Percentiles rank a stretch among this genome's conserved stretches.
Conservation (phyloP, 2,797 vertebrate species). For the Xerus rutilus region DNA sequence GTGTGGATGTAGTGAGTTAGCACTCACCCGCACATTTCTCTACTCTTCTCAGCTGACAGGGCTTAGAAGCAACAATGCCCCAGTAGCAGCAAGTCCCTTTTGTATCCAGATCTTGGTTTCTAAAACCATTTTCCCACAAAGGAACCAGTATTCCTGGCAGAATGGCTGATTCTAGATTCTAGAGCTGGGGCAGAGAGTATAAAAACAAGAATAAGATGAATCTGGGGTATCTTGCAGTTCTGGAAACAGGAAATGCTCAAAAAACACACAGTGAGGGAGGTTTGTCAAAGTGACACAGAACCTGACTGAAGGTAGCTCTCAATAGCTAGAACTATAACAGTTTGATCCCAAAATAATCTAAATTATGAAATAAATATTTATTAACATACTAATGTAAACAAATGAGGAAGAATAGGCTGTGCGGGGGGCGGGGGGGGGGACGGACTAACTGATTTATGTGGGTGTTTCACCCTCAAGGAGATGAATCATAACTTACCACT, state of each 20-base stretch:
- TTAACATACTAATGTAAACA: neutral
- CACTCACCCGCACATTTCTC: neutral
- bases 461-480: neutral
- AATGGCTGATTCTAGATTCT: neutral
- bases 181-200: neutral
- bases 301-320: neutral
- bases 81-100: neutral
- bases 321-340: neutral
- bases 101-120: neutral
- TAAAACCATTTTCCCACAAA: neutral
- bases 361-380: neutral
- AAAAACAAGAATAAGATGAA: neutral
- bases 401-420: neutral
- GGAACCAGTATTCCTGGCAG: neutral
- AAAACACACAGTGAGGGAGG: neutral
- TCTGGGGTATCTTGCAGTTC: neutral
- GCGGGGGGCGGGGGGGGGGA: neutral
- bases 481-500: neutral
- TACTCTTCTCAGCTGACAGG: neutral
- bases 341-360: neutral
- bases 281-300: neutral
- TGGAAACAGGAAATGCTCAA: neutral
- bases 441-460: neutral
- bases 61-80: neutral
- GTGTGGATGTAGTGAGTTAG: neutral